Conservation (phyloP, 2,888 invertebrate species). For the Augochlorella aurata region DNA sequence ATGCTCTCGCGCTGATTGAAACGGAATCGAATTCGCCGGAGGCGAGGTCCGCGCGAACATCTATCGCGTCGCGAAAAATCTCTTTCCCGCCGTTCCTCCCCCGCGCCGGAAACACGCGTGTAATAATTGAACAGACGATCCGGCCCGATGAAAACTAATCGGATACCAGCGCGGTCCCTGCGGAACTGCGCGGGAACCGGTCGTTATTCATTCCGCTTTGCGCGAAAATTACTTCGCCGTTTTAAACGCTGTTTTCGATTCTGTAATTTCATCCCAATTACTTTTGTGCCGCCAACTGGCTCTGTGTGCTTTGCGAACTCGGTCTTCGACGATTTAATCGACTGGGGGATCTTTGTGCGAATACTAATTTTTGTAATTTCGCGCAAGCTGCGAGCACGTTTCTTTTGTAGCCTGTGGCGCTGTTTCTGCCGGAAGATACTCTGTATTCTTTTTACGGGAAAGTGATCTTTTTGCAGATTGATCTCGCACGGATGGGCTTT, state of each 20-base stretch:
- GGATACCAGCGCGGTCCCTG: not conserved
- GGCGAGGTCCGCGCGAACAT: not conserved
- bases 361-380: too few relatives aligned
- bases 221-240: not conserved
- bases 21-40: slow-evolving; percentile 21
- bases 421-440: too few relatives aligned
- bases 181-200: not conserved
- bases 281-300: too few relatives aligned
- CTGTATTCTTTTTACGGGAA: too few relatives aligned
- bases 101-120: not conserved
- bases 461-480: too few relatives aligned
- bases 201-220: not conserved
- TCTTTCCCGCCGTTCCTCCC: not conserved
- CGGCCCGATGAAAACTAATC: not conserved
- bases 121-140: not conserved
- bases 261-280: not conserved
- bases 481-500: too few relatives aligned
- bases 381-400: too few relatives aligned
- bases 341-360: too few relatives aligned
- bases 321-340: too few relatives aligned
- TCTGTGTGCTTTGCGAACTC: too few relatives aligned
- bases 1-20: slow-evolving; percentile 2
- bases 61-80: slow-evolving; percentile 5
- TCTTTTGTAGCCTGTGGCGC: too few relatives aligned
- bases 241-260: not conserved